phyloP scores from a whole-genome alignment of 2,113 vertebrate genomes.

The Toxostoma redivivum region DNA sequence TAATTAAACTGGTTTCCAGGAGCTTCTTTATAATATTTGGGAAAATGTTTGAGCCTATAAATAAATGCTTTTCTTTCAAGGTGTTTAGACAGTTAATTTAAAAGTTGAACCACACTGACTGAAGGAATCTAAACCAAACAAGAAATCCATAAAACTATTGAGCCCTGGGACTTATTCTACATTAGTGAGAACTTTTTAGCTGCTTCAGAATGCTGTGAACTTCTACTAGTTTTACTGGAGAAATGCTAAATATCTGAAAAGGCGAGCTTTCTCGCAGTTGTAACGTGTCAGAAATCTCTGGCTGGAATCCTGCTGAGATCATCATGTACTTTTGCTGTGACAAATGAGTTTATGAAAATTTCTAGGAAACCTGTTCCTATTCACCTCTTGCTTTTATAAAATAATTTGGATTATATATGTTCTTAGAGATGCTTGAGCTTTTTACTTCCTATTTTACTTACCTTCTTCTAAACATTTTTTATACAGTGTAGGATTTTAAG shows the following conservation, averaged over 20 bases:
- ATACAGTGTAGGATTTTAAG: not conserved
- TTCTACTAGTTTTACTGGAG: constrained; percentile 26
- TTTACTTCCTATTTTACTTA: not conserved
- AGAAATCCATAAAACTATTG: constrained; percentile 3
- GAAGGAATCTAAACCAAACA: not conserved
- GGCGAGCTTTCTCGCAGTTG: constrained; percentile 31
- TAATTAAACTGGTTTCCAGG: not conserved
- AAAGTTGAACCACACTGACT: not conserved
- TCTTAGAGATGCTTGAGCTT: not conserved
- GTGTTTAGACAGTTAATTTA: not conserved
- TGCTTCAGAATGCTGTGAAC: constrained; percentile 6
- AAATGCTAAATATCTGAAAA: constrained; percentile 44
- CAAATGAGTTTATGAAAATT: constrained; percentile 28
- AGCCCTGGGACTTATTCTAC: not conserved
- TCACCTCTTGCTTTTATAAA: constrained; percentile 25
- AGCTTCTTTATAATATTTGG: not conserved
- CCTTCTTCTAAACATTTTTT: not conserved
- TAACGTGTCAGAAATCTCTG: constrained; percentile 46
- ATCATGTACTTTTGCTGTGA: constrained; percentile 41
- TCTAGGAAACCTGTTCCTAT: constrained; percentile 30
- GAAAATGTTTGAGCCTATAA: not conserved
- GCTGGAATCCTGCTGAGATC: not conserved
- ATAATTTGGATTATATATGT: constrained; percentile 18
- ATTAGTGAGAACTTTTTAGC: not conserved
- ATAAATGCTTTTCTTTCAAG: not conserved